phyloP scores from a whole-genome alignment of 1,140 invertebrate species.

The Panulirus ornatus region DNA sequence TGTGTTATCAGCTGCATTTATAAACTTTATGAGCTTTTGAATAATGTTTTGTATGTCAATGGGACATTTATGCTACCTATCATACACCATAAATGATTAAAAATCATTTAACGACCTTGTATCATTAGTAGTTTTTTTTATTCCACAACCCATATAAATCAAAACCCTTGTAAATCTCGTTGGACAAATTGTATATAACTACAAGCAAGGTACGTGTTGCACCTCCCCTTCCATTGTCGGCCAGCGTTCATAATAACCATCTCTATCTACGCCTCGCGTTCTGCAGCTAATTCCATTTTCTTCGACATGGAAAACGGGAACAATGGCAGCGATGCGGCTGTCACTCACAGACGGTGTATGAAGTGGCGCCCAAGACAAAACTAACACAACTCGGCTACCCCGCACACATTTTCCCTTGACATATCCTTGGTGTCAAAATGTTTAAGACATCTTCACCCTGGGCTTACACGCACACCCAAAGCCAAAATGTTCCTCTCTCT shows the following conservation, averaged over 20 bases:
- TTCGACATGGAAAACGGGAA: slow-evolving; percentile 67
- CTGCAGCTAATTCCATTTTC: slow-evolving; percentile 71
- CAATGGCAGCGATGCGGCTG: slow-evolving; percentile 63
- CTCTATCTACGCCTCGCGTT: too few relatives aligned
- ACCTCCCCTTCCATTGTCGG: too few relatives aligned
- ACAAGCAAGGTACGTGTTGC: too few relatives aligned
- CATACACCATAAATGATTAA: too few relatives aligned
- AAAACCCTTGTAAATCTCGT: too few relatives aligned
- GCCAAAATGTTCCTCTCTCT: slow-evolving; percentile 27
- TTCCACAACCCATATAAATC: too few relatives aligned
- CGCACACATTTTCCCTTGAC: slow-evolving; percentile 65
- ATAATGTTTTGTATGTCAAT: not conserved
- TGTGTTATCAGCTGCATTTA: not conserved
- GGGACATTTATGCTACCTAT: not conserved
- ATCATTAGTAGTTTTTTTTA: too few relatives aligned
- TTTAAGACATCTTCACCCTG: slow-evolving; percentile 47
- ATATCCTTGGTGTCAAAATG: slow-evolving; percentile 69
- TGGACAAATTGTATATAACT: too few relatives aligned
- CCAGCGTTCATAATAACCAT: too few relatives aligned
- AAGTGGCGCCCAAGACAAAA: slow-evolving; percentile 71
- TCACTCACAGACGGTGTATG: slow-evolving; percentile 68
- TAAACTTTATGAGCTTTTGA: not conserved
- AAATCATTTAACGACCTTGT: too few relatives aligned
- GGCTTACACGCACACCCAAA: slow-evolving; percentile 52
- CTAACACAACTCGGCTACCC: slow-evolving; percentile 70